Base-by-base conservation (phyloP, 2,888 invertebrate genomes). In the Atherix ibis region DNA sequence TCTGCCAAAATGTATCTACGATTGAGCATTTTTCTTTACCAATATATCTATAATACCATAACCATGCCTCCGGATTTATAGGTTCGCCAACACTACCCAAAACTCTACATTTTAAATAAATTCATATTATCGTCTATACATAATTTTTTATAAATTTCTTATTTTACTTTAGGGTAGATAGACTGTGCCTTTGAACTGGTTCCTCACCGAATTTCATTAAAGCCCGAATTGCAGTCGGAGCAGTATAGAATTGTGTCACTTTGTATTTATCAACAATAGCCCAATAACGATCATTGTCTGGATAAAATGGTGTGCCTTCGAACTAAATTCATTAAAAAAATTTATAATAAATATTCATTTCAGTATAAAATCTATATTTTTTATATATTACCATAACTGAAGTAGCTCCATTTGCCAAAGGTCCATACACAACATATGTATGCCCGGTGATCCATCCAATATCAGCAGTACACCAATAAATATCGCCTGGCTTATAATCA, bases 1-100 rank as follows among this genome's bases (percentile, higher is more conserved):
- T 98, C 65, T 98, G 98, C 97, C 97, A 98, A 64, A 92, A 98
- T 0, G 98, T 99, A 56, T 99, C 98, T 1, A 85, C 88, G 51
- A 99, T 82, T 35, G 94, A 87, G 61, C 89, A 89, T 42, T 73
- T 75, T 30, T 73, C 73, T 40, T 74, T 70, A 4, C 94, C 94
- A 17, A 94, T 72, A 18, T 77, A 53, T 45, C 76, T 71, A 58
- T 91, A 80, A 60, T 92, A 95, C 95, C 95, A 97, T 31, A 82
- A 58, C 95, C 95, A 97, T 0, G 95, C 95, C 58, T 95, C 95
- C 0, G 94, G 83, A 62, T 98, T 98, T 44, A 98, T 98, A 1
- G 98, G 98, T 58, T 99, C 98, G 2, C 98, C 98, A 2, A 98
- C 98, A 40, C 92, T 94, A 35, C 95, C 98, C 46, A 98, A 66